These are phyloP conservation scores for Pantherophis guttatus DNA, from an alignment of 2,113 vertebrate genomes.

Conservation along the genomic window DNA sequence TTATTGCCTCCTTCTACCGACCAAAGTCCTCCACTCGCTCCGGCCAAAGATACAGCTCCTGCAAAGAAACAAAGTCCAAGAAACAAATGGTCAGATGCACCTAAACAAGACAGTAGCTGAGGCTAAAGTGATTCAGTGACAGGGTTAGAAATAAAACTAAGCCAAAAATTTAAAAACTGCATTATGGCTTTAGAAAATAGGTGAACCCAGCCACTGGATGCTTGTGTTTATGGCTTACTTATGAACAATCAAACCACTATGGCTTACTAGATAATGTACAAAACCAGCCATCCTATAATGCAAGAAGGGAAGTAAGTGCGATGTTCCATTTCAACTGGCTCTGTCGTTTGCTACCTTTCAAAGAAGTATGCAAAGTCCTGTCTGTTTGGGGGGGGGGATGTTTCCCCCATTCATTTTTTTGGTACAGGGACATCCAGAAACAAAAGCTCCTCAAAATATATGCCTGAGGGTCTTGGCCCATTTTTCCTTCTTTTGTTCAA, in stretches of 20 bases:
- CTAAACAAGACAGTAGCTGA: background rate
- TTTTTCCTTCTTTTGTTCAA: background rate
- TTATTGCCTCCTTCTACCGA: slow-evolving; percentile 91
- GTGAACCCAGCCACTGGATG: background rate
- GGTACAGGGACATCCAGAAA: background rate
- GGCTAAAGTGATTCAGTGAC: background rate
- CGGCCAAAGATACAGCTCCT: slow-evolving; percentile 83
- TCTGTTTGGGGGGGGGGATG: background rate
- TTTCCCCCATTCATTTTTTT: background rate
- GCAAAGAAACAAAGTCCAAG: background rate
- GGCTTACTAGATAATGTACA: background rate
- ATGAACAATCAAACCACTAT: background rate
- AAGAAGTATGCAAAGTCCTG: background rate
- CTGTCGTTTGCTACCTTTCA: background rate
- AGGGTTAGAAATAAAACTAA: background rate
- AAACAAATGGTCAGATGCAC: background rate
- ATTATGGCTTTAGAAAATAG: background rate
- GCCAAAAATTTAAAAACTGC: background rate
- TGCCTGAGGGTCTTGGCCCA: background rate
- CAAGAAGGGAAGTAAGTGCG: background rate
- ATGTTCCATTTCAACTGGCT: background rate
- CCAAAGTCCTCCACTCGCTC: slow-evolving; percentile 80
- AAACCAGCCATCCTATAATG: background rate
- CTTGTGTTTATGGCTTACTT: background rate
- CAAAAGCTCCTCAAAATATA: background rate